These are phyloP conservation scores for Aleadryas rufinucha DNA, from an alignment of 2,113 vertebrate genomes.

Conservation along the genomic window DNA sequence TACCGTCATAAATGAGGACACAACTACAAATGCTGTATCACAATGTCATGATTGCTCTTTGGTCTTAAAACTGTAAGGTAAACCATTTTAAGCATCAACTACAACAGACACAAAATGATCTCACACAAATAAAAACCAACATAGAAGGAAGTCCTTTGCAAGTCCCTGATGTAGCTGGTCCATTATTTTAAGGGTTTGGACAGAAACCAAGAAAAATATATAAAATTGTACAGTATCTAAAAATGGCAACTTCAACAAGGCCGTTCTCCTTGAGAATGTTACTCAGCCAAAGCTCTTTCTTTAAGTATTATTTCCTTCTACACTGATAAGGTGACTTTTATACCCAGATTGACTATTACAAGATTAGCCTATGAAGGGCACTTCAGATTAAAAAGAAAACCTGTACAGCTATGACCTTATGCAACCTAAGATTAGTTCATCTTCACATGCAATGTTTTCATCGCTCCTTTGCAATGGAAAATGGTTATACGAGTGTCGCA, in stretches of 20 bases:
- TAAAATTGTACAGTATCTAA: not conserved
- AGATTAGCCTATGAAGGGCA: not conserved
- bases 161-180: fast-evolving
- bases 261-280: not conserved
- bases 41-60: not conserved
- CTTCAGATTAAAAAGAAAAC: not conserved
- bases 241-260: not conserved
- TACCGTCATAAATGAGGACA: not conserved
- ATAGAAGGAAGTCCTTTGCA: not conserved
- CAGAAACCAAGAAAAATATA: not conserved
- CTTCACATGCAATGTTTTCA: not conserved
- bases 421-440: not conserved
- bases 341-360: not conserved
- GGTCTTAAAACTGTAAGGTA: not conserved
- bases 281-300: not conserved
- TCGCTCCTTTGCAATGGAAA: not conserved
- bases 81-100: not conserved
- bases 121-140: not conserved
- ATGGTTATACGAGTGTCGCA: no score
- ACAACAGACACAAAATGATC: not conserved
- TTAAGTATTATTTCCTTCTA: not conserved
- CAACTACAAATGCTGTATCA: not conserved
- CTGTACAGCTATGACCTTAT: not conserved
- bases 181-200: not conserved
- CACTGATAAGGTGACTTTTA: not conserved